Evolutionary conservation across 2,113 vertebrate genomes (phyloP).

Genomic region (Poeciliopsis prolifica): DNA sequence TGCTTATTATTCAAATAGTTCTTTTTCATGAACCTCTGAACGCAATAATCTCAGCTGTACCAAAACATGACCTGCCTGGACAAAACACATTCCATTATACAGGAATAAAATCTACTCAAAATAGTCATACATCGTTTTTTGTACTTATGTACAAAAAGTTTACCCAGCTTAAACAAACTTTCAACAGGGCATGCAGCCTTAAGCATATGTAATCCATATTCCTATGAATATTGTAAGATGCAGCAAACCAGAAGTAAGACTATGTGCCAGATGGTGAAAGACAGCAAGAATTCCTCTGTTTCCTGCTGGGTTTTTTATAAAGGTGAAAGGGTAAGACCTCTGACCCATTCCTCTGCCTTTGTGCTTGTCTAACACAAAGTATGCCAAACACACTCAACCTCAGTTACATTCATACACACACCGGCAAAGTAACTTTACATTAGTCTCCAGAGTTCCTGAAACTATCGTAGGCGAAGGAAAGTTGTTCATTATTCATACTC

Average conservation of each 20-base stretch:
- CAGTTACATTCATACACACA: background rate
- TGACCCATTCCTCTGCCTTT: background rate
- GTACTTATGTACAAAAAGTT: too few relatives aligned
- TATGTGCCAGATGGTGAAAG: background rate
- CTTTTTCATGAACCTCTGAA: too few relatives aligned
- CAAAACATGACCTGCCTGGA: too few relatives aligned
- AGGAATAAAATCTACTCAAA: too few relatives aligned
- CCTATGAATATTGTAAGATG: background rate
- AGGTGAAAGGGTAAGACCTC: slow-evolving; percentile 5
- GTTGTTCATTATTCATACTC: background rate
- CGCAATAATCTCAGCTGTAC: too few relatives aligned
- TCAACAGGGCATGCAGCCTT: too few relatives aligned
- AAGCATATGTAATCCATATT: too few relatives aligned
- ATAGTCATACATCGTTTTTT: too few relatives aligned
- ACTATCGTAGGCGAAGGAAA: background rate
- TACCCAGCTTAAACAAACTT: too few relatives aligned
- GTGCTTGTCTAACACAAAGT: background rate
- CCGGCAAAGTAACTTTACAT: background rate
- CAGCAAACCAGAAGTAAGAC: background rate
- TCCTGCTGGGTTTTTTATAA: background rate
- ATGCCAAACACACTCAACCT: background rate
- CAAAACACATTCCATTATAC: too few relatives aligned
- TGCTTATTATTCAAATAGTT: too few relatives aligned
- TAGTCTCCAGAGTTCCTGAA: slow-evolving; percentile 3
- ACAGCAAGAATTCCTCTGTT: background rate